These are phyloP conservation scores for Podotricha telesiphe DNA, from an alignment of 2,888 invertebrate genomes.

Conservation along the genomic window DNA sequence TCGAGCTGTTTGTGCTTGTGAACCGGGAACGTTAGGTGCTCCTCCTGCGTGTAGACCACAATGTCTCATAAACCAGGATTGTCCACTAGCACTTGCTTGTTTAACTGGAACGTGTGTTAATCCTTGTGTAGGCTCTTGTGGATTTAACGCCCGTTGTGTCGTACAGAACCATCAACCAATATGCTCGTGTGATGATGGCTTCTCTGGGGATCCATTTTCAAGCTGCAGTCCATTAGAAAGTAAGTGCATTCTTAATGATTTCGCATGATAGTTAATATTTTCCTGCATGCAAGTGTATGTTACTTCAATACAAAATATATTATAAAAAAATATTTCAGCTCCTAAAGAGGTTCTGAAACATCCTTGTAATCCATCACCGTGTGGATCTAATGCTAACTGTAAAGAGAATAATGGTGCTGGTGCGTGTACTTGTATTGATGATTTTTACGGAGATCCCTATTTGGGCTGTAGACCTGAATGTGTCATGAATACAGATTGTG, in stretches of 20 bases:
- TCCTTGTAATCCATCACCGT: conserved; percentile 91
- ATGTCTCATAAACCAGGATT: conserved; percentile 91
- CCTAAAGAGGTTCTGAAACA: conserved; percentile 85
- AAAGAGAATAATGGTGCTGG: conserved; percentile 89
- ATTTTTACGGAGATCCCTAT: conserved; percentile 91
- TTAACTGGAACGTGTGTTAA: conserved; percentile 88
- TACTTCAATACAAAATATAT: conserved; percentile 22
- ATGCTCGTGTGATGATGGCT: conserved; percentile 89
- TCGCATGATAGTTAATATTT: conserved; percentile 34
- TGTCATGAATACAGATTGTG: conserved; percentile 90
- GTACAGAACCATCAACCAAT: conserved; percentile 90
- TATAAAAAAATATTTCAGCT: conserved; percentile 64
- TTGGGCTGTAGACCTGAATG: conserved; percentile 92
- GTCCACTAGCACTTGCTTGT: conserved; percentile 89
- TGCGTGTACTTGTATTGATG: conserved; percentile 89
- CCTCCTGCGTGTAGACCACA: conserved; percentile 91
- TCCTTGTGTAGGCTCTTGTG: conserved; percentile 90
- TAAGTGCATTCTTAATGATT: conserved; percentile 59
- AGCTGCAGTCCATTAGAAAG: conserved; percentile 86
- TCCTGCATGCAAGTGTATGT: conserved; percentile 39
- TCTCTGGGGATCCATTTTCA: conserved; percentile 91
- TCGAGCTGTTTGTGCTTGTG: conserved; percentile 89
- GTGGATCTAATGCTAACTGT: conserved; percentile 91
- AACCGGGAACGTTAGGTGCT: conserved; percentile 89
- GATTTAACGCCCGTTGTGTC: conserved; percentile 89